Base-by-base conservation (phyloP, 2,113 vertebrate species). In the Elaphurus davidianus region DNA sequence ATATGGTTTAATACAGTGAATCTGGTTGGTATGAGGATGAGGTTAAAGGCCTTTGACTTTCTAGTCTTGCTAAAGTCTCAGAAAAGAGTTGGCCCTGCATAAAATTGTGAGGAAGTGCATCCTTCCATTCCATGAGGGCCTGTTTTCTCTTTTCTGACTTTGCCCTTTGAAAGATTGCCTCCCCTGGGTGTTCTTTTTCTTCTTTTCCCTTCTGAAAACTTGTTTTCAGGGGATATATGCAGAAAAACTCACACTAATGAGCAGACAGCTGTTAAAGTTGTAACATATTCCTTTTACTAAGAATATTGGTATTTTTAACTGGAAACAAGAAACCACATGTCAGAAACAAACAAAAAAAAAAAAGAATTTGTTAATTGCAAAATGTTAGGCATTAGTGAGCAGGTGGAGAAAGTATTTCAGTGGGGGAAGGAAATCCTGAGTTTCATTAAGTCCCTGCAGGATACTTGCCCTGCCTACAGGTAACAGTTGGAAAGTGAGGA, bases 261-360 rank as follows among this genome's bases (percentile, higher is more conserved):
- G 50, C 79, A 94, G 17, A 83, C 27, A 93, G n/a, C 36, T 86
- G 55, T 91, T 87, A 91, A 86, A 88, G 52, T 36, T 5, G 2
- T 25, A 93, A 40, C 81, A 4, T 52, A 23, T 36, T 95, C 45
- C 33, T 81, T 95, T 94, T 91, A 43, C 78, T 12, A 91, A 89
- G 79, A 74, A 90, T 82, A 71, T 40, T 74, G 74, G 2, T 81
- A 96, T 89, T 96, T 96, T 94, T 62, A 96, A 84, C 21, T 43
- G 13, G 28, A 92, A 79, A 47, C 3, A 94, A 97, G 60, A 94
- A 95, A 45, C 30, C 43, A 43, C 28, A 74, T 40, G 11, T 52
- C 23, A 93, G 81, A 47, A 67, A 4, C 23, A 10, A 67, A 64
- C 78, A 90, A 67, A 64, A 67, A 90, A 64, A n/a, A n/a, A 67